These are phyloP conservation scores for Netelia inedita DNA, from an alignment of 2,888 invertebrate species.

Conservation along the genomic window DNA sequence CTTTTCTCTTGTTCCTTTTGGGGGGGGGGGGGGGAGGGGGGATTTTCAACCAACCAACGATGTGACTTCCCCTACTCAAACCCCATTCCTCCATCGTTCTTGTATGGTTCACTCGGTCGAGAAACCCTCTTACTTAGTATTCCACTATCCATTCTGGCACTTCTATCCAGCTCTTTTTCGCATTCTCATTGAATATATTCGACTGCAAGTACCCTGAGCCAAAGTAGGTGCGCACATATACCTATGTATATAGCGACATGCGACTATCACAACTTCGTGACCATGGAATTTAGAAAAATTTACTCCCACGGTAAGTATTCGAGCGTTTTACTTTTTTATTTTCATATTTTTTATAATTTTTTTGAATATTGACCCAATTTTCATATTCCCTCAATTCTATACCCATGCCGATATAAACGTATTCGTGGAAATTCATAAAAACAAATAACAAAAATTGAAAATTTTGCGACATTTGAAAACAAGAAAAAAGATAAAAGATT, in stretches of 20 bases:
- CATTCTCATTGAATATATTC: conserved; percentile 15
- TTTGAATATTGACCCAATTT: not conserved
- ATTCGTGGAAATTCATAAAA: not conserved
- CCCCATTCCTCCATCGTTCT: not conserved
- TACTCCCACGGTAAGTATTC: not conserved
- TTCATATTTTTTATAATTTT: conserved; percentile 1
- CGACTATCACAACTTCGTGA: not conserved
- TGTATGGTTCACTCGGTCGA: conserved; percentile 10
- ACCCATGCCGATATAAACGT: not conserved
- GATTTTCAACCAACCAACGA: not conserved
- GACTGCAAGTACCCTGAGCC: conserved; percentile 7
- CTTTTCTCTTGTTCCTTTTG: not conserved
- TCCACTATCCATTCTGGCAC: conserved; percentile 33
- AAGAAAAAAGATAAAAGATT: no score
- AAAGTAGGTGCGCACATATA: not conserved
- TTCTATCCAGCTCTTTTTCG: conserved; percentile 19
- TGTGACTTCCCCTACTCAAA: not conserved
- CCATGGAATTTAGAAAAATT: conserved; percentile 4
- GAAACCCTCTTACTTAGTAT: conserved; percentile 27
- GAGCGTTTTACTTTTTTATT: not conserved
- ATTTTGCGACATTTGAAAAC: no score
- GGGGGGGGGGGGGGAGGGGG: no score
- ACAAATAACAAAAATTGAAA: no score
- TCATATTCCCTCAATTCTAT: not conserved
- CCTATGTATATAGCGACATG: not conserved